Conservation (phyloP, 1,140 invertebrate species). For the Drosophila littoralis region DNA sequence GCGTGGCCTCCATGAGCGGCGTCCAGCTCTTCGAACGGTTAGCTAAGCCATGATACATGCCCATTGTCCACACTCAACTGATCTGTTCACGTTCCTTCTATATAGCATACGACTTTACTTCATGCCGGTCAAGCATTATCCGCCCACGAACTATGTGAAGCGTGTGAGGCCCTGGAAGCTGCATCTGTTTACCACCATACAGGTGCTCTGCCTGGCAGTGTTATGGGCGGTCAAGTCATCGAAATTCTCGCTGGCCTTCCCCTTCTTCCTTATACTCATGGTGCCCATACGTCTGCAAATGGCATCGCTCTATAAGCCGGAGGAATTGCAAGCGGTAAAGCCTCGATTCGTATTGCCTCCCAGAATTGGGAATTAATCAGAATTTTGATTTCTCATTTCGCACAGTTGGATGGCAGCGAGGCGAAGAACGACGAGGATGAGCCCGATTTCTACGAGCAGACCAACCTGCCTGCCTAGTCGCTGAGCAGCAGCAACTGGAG, state of each 20-base stretch:
- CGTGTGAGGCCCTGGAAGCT: constrained; percentile 94
- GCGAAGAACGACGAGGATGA: constrained; percentile 92
- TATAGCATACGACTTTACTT: constrained; percentile 91
- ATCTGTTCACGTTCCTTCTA: neutral
- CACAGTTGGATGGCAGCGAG: constrained; percentile 92
- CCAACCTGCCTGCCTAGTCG: constrained; percentile 89
- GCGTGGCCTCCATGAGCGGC: constrained; percentile 95
- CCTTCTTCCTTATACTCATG: constrained; percentile 96
- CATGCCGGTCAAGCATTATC: constrained; percentile 97
- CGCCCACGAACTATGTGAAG: constrained; percentile 91
- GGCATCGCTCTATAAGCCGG: constrained; percentile 89
- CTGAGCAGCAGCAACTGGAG: constrained; percentile 4
- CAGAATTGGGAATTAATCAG: neutral
- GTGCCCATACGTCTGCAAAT: constrained; percentile 93
- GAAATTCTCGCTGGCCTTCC: constrained; percentile 93
- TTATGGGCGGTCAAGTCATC: constrained; percentile 96
- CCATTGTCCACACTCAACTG: neutral
- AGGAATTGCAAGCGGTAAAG: constrained; percentile 92
- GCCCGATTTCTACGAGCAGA: constrained; percentile 96
- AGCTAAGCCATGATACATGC: neutral
- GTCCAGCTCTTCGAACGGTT: constrained; percentile 94
- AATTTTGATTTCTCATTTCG: constrained; percentile 15
- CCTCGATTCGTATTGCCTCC: no score
- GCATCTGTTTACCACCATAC: constrained; percentile 95
- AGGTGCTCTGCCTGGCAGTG: constrained; percentile 90